Evolutionary conservation across 2,113 vertebrate species (phyloP).

Genomic region (Bos indicus): DNA sequence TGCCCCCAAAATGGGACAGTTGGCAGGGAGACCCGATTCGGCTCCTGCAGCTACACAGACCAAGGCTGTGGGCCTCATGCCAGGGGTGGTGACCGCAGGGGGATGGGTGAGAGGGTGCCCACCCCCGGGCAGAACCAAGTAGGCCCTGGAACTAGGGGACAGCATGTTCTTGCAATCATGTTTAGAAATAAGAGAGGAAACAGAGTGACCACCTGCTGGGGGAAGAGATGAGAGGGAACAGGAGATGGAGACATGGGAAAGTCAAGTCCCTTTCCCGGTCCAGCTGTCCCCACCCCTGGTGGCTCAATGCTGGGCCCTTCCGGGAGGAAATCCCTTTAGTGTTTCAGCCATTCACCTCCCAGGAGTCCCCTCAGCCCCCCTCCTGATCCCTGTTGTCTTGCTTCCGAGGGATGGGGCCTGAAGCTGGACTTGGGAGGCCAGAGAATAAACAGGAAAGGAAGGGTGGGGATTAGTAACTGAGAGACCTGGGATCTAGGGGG

Average conservation of each 20-base stretch:
- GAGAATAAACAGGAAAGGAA: conserved; percentile 65
- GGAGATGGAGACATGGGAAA: background rate
- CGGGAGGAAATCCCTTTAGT: conserved; percentile 69
- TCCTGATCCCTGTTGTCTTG: conserved; percentile 43
- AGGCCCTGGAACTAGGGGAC: background rate
- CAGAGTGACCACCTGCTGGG: background rate
- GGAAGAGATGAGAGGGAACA: background rate
- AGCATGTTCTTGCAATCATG: background rate
- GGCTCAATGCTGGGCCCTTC: conserved; percentile 57
- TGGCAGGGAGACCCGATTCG: background rate
- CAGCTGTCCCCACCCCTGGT: conserved; percentile 20
- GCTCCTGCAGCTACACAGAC: background rate
- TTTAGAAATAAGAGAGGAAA: background rate
- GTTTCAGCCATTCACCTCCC: conserved; percentile 53
- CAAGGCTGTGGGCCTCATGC: background rate
- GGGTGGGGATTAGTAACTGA: background rate
- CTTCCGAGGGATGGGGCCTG: conserved; percentile 50
- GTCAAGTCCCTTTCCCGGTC: background rate
- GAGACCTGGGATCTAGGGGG: background rate
- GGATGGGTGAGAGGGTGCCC: background rate
- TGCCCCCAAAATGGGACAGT: too few relatives aligned
- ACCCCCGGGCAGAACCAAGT: background rate
- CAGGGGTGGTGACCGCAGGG: background rate
- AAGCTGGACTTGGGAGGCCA: conserved; percentile 6
- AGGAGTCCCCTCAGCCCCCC: background rate